phyloP scores from a whole-genome alignment of 2,888 invertebrate species.

The Latheticus oryzae region DNA sequence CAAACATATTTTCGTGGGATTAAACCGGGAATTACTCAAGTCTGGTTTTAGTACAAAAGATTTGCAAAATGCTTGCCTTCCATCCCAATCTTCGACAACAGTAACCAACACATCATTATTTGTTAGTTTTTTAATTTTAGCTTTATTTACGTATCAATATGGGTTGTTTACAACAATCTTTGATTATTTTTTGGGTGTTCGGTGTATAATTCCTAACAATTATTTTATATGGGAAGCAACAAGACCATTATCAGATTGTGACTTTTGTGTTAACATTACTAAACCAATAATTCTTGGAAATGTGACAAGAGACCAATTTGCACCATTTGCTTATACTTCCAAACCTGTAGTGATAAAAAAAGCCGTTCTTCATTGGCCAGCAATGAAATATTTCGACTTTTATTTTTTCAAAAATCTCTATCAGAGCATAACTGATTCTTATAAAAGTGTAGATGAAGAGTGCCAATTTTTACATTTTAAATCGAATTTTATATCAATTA shows the following conservation, averaged over 20 bases:
- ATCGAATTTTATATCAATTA: slow-evolving; percentile 80
- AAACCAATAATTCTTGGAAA: slow-evolving; percentile 77
- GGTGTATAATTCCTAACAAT: slow-evolving; percentile 86
- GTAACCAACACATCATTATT: slow-evolving; percentile 33
- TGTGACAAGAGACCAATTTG: slow-evolving; percentile 76
- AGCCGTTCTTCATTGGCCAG: slow-evolving; percentile 82
- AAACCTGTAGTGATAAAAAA: slow-evolving; percentile 83
- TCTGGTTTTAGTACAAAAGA: slow-evolving; percentile 50
- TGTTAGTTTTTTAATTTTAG: slow-evolving; percentile 34
- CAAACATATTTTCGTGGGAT: slow-evolving; percentile 49
- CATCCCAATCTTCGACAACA: slow-evolving; percentile 14
- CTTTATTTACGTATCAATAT: slow-evolving; percentile 34
- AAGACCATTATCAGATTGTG: slow-evolving; percentile 84
- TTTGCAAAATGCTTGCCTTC: slow-evolving; percentile 46
- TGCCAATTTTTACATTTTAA: slow-evolving; percentile 91
- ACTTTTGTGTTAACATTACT: slow-evolving; percentile 78
- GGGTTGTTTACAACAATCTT: slow-evolving; percentile 24
- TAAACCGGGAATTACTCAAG: slow-evolving; percentile 52
- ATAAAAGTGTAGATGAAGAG: slow-evolving; percentile 80
- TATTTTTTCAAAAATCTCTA: slow-evolving; percentile 78
- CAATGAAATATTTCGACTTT: slow-evolving; percentile 75
- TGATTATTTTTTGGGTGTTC: slow-evolving; percentile 68
- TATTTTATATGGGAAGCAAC: slow-evolving; percentile 89
- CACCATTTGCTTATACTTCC: slow-evolving; percentile 80
- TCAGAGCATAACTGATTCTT: slow-evolving; percentile 75